phyloP scores from a whole-genome alignment of 2,888 invertebrate species.

The Drosophila tanythrix region DNA sequence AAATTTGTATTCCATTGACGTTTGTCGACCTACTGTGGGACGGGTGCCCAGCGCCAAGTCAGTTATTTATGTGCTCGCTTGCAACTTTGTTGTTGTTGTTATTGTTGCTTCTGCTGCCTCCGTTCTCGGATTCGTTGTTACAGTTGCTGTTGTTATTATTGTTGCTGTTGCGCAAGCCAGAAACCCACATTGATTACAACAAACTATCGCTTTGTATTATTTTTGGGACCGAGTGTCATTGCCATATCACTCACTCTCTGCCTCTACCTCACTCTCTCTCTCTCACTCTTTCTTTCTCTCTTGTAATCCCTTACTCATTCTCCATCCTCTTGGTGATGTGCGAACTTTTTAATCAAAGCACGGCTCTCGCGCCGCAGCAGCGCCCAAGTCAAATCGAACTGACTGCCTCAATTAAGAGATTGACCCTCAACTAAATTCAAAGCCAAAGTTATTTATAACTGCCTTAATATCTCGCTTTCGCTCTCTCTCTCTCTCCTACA shows the following conservation, averaged over 20 bases:
- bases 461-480: background rate
- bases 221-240: slow-evolving; percentile 39
- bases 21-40: slow-evolving; percentile 51
- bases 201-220: slow-evolving; percentile 66
- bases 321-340: slow-evolving; percentile 49
- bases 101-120: background rate
- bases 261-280: background rate
- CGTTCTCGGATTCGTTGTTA: background rate
- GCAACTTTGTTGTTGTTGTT: slow-evolving; percentile 50
- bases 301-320: slow-evolving; percentile 6
- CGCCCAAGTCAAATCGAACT: slow-evolving; percentile 25
- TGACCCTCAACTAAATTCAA: slow-evolving; percentile 21
- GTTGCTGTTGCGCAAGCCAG: slow-evolving; percentile 30
- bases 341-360: slow-evolving; percentile 76
- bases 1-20: slow-evolving; percentile 79
- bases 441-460: slow-evolving; percentile 21
- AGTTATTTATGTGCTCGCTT: slow-evolving; percentile 78
- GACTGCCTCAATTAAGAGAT: slow-evolving; percentile 61
- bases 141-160: slow-evolving; percentile 12
- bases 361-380: slow-evolving; percentile 11
- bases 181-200: slow-evolving; percentile 73
- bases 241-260: slow-evolving; percentile 25
- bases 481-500: background rate
- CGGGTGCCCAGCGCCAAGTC: slow-evolving; percentile 40
- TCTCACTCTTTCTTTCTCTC: slow-evolving; percentile 21